Conservation (phyloP, 2,888 invertebrate genomes). For the Geophilus truncorum region DNA sequence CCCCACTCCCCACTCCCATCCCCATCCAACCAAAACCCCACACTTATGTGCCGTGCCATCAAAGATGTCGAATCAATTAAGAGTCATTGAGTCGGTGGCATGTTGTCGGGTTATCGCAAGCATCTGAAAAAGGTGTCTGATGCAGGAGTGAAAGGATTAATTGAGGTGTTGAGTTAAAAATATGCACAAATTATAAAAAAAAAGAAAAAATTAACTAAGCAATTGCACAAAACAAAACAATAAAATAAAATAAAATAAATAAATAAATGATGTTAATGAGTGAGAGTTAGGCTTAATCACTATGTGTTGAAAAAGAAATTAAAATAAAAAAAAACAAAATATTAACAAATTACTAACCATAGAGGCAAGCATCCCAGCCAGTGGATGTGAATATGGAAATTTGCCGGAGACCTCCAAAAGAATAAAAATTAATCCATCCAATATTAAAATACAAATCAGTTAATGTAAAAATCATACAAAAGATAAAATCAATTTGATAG, state of each 20-base stretch:
- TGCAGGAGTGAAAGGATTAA: neutral
- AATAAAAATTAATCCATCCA: conserved; percentile 32
- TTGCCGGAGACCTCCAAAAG: conserved; percentile 59
- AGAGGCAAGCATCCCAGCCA: conserved; percentile 33
- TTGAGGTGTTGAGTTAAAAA: conserved; percentile 4
- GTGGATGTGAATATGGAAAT: conserved; percentile 51
- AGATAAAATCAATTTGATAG: conserved; percentile 35
- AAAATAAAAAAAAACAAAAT: neutral
- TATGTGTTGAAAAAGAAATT: neutral
- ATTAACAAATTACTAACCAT: conserved; percentile 24
- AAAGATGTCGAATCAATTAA: conserved; percentile 8
- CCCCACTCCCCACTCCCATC: too few relatives aligned
- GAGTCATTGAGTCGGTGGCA: neutral
- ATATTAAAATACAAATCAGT: conserved; percentile 33
- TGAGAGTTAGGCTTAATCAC: neutral
- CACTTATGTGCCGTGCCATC: neutral
- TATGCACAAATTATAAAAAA: neutral
- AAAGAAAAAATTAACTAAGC: neutral
- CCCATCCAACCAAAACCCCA: neutral
- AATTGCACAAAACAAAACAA: neutral
- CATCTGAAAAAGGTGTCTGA: neutral
- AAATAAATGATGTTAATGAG: neutral
- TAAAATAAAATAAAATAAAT: neutral
- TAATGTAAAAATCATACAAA: conserved; percentile 35
- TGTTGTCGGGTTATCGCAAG: neutral